Percentiles rank a stretch among this genome's conserved stretches.
Evolutionary conservation across 2,113 vertebrate species (phyloP).

Genomic region (Dipodomys merriami): DNA sequence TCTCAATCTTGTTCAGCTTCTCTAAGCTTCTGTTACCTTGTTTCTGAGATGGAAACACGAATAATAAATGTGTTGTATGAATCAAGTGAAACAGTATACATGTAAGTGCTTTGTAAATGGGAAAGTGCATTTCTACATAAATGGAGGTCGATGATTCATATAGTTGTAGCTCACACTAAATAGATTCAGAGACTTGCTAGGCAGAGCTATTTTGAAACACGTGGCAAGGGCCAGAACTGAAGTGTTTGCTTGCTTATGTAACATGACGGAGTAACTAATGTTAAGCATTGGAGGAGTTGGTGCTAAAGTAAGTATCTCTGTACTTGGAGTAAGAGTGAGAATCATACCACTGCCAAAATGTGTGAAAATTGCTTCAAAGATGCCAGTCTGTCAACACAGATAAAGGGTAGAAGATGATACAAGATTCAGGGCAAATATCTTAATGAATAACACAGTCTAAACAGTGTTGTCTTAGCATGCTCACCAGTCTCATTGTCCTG

Average conservation of each 20-base stretch:
- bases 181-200: slow-evolving; percentile 71
- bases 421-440: not conserved
- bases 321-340: slow-evolving; percentile 46
- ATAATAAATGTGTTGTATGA: slow-evolving; percentile 38
- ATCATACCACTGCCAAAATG: slow-evolving; percentile 30
- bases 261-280: not conserved
- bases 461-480: not conserved
- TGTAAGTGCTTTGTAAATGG: slow-evolving; percentile 52
- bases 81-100: slow-evolving; percentile 40
- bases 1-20: not conserved
- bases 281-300: not conserved
- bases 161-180: slow-evolving; percentile 67
- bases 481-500: not conserved
- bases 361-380: slow-evolving; percentile 21
- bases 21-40: not conserved
- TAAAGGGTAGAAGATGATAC: not conserved
- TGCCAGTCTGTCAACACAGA: slow-evolving; percentile 29
- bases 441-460: slow-evolving; percentile 38
- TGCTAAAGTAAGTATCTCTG: not conserved
- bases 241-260: slow-evolving; percentile 64
- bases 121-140: slow-evolving; percentile 54
- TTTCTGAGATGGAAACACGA: slow-evolving; percentile 32
- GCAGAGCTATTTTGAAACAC: slow-evolving; percentile 75
- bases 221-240: slow-evolving; percentile 27
- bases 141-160: slow-evolving; percentile 67